A percentile compares a stretch with the other conserved stretches of the same genome.
These are phyloP conservation scores for Melinopterus prodromus DNA, from an alignment of 2,888 invertebrate species.

Conservation along the genomic window DNA sequence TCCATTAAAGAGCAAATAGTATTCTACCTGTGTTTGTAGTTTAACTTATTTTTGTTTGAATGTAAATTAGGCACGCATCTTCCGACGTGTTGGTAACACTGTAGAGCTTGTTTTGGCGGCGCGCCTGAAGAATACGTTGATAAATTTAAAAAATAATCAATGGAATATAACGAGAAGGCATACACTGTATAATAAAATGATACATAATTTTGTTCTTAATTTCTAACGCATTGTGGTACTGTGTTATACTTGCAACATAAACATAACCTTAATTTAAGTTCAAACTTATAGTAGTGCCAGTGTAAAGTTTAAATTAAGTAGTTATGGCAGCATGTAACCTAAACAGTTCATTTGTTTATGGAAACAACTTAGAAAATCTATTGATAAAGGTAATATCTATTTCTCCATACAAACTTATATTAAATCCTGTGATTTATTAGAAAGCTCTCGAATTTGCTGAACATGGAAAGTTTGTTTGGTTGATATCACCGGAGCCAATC, in stretches of 20 bases:
- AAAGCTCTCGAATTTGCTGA: slow-evolving; percentile 33
- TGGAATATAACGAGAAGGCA: too few species aligned
- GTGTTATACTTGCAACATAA: background rate
- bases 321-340: slow-evolving; percentile 17
- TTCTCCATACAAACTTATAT: background rate
- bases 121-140: too few species aligned
- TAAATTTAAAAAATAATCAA: too few species aligned
- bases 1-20: too few species aligned
- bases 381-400: slow-evolving; percentile 28
- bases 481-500: slow-evolving; percentile 33
- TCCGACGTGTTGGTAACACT: too few species aligned
- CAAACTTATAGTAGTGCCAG: background rate
- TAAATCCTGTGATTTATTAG: slow-evolving; percentile 11
- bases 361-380: slow-evolving; percentile 30
- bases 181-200: too few species aligned
- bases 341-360: slow-evolving; percentile 27
- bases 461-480: slow-evolving; percentile 34
- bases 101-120: too few species aligned
- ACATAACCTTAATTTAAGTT: background rate
- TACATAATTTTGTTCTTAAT: too few species aligned
- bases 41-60: too few species aligned
- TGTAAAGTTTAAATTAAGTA: background rate
- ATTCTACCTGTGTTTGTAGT: too few species aligned
- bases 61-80: too few species aligned
- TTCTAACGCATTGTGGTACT: too few species aligned